Base-by-base conservation (phyloP, 1,140 invertebrate genomes). In the Anagrus nilaparvatae region DNA sequence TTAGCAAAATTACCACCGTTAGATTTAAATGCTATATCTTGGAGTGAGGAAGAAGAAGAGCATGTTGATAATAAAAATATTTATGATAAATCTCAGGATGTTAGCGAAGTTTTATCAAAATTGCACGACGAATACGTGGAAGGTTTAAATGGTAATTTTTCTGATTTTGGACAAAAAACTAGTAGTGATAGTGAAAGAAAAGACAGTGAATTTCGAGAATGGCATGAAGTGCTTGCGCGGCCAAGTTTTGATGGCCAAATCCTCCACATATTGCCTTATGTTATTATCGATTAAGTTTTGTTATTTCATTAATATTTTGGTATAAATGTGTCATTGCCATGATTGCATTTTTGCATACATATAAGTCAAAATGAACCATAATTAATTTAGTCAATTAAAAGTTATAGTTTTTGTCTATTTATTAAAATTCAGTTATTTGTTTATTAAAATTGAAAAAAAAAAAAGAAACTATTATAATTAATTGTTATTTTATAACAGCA, bases 251-350 rank as follows among this genome's bases (percentile, higher is more conserved):
- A 74, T 65, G 80, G 72, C 56, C 81, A 87, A 63, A 71, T 74
- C 54, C 73, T 91, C 65, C 77, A 81, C 69, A 82, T 91, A 75
- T 76, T 92, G 77, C 89, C 89, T 72, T 94, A 94, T 73, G 85
- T 89, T 70, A 79, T 90, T 61, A 84, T 88, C 70, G 86, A 91
- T 76, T 90, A 76, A n/a, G n/a, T n/a, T n/a, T n/a, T n/a, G n/a
- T n/a, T n/a, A n/a, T n/a, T n/a, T n/a, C n/a, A n/a, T n/a, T n/a
- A n/a, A n/a, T n/a, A n/a, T n/a, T n/a, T n/a, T n/a, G n/a, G n/a
- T n/a, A n/a, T n/a, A n/a, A n/a, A n/a, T n/a, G n/a, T n/a, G n/a
- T n/a, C n/a, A n/a, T n/a, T n/a, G n/a, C n/a, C n/a, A n/a, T n/a
- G n/a, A n/a, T n/a, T n/a, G n/a, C n/a, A n/a, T n/a, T n/a, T n/a